phyloP scores from a whole-genome alignment of 92 coral and sea anemone genomes.

The Virgularia gustaviana region DNA sequence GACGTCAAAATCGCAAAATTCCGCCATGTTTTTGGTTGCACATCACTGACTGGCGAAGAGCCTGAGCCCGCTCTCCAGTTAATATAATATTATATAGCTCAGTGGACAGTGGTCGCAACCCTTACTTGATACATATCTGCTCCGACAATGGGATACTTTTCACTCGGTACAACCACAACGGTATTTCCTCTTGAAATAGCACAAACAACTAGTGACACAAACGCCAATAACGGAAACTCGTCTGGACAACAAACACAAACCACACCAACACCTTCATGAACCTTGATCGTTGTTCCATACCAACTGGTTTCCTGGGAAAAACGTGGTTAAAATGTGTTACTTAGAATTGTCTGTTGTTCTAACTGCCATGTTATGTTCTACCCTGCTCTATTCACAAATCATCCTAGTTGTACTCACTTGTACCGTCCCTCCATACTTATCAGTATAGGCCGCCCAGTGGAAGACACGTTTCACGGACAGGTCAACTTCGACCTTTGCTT shows the following conservation, averaged over 20 bases:
- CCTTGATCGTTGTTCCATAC: slow-evolving; percentile 91
- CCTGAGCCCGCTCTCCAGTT: too few relatives aligned
- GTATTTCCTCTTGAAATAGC: slow-evolving; percentile 93
- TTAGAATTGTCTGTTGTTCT: not conserved
- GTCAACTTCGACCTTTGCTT: slow-evolving; percentile 71
- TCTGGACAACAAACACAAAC: slow-evolving; percentile 91
- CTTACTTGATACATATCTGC: slow-evolving; percentile 94
- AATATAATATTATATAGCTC: too few relatives aligned
- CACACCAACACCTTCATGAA: slow-evolving; percentile 94
- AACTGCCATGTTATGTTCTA: too few relatives aligned
- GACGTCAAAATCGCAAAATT: too few relatives aligned
- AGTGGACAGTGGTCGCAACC: too few relatives aligned
- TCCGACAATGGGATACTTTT: slow-evolving; percentile 80
- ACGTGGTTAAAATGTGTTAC: not conserved
- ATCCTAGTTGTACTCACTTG: slow-evolving; percentile 61
- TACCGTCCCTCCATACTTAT: slow-evolving; percentile 86
- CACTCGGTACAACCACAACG: slow-evolving; percentile 84
- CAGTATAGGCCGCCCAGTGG: slow-evolving; percentile 96
- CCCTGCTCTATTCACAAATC: too few relatives aligned
- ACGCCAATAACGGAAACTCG: slow-evolving; percentile 78
- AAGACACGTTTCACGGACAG: slow-evolving; percentile 79
- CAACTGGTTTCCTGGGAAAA: slow-evolving; percentile 79
- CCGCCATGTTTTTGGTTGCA: too few relatives aligned
- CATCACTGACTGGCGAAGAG: too few relatives aligned
- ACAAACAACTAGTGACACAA: slow-evolving; percentile 82